phyloP scores from a whole-genome alignment of 2,888 invertebrate genomes.

The Proisotoma minuta region DNA sequence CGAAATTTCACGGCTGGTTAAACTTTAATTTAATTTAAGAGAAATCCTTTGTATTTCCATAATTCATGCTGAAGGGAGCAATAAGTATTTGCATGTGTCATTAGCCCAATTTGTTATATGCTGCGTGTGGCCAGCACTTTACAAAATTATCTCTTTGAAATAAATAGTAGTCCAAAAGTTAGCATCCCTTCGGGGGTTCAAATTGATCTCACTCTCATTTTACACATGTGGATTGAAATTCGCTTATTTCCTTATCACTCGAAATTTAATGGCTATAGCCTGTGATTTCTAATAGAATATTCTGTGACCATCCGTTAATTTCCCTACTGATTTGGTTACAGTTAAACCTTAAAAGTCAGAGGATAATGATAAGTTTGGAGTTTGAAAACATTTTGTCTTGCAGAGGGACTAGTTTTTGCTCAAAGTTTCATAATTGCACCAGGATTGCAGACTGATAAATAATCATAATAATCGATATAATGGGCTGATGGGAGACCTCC shows the following conservation, averaged over 20 bases:
- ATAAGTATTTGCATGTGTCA: neutral
- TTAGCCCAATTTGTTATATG: neutral
- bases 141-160: too few relatives aligned
- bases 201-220: too few relatives aligned
- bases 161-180: too few relatives aligned
- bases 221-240: too few relatives aligned
- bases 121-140: neutral
- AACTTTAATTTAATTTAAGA: slow-evolving; percentile 12
- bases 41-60: neutral
- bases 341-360: neutral
- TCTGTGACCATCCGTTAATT: too few relatives aligned
- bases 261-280: too few relatives aligned
- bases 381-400: neutral
- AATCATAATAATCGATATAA: slow-evolving; percentile 11
- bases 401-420: neutral
- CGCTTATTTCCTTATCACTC: too few relatives aligned
- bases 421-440: slow-evolving; percentile 8
- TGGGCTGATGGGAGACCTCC: neutral
- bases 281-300: too few relatives aligned
- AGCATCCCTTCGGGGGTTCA: too few relatives aligned
- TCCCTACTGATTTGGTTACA: too few relatives aligned
- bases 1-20: too few relatives aligned
- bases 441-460: slow-evolving; percentile 10
- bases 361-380: neutral
- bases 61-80: neutral